Percentiles rank a stretch among this genome's conserved stretches.
Conservation (phyloP, 2,113 vertebrate species). For the Misgurnus anguillicaudatus region DNA sequence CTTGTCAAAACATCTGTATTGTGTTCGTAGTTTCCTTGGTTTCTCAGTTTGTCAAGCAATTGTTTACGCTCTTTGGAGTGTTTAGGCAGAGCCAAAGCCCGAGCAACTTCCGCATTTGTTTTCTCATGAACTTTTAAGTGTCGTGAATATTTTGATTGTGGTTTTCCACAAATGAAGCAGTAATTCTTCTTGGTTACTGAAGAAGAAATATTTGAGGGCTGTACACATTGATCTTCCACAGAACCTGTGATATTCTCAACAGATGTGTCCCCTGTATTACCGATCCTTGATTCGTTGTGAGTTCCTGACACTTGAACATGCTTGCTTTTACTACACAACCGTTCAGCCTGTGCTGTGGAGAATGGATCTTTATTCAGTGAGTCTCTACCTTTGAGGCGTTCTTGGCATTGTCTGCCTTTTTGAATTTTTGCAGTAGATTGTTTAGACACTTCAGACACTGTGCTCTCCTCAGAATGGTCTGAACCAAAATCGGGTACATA, state of each 20-base stretch:
- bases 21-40: no score
- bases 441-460: background rate
- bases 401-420: background rate
- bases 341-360: background rate
- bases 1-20: no score
- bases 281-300: no score
- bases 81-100: no score
- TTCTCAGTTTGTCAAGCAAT: no score
- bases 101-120: no score
- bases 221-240: conserved; percentile 1
- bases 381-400: background rate
- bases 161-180: conserved; percentile 1
- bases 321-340: no score
- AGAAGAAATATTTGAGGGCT: conserved; percentile 17
- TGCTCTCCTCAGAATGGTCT: background rate
- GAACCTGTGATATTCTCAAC: conserved; percentile 2
- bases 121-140: no score
- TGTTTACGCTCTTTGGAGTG: no score
- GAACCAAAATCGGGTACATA: conserved; percentile 35
- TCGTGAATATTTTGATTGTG: no score
- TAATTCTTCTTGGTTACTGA: conserved; percentile 45
- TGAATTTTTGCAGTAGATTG: background rate
- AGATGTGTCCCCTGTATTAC: background rate
- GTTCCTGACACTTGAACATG: background rate
- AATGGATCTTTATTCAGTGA: background rate